Evolutionary conservation across 2,888 invertebrate species (phyloP).

Genomic region (Meghimatium bilineatum): DNA sequence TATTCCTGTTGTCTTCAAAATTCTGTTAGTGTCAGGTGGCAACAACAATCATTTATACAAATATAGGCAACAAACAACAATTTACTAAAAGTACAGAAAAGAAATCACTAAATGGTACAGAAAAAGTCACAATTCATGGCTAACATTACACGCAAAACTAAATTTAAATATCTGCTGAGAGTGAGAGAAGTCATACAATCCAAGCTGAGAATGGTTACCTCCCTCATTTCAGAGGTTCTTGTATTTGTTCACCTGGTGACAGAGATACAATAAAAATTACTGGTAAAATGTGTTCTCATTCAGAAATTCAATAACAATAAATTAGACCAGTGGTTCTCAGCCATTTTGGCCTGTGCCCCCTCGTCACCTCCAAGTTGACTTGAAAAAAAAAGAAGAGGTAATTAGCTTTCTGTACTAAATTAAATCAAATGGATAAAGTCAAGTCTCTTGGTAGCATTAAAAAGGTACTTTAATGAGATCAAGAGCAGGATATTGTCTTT

Average conservation of each 20-base stretch:
- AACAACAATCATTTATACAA: neutral
- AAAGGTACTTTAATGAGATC: too few species aligned
- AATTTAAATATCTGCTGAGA: neutral
- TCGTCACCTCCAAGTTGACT: too few species aligned
- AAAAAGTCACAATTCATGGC: neutral
- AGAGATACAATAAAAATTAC: neutral
- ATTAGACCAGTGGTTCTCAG: too few species aligned
- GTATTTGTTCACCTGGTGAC: neutral
- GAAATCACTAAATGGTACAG: neutral
- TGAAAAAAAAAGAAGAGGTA: too few species aligned
- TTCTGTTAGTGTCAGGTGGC: neutral
- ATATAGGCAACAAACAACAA: neutral
- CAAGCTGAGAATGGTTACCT: neutral
- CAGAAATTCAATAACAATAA: too few species aligned
- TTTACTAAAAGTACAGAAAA: neutral
- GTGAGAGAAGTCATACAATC: neutral
- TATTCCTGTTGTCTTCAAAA: neutral
- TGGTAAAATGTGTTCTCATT: too few species aligned
- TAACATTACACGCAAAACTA: constrained; percentile 1
- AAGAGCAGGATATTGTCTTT: too few species aligned
- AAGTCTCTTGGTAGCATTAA: too few species aligned
- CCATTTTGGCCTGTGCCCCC: too few species aligned
- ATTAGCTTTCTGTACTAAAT: too few species aligned
- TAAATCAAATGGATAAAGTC: too few species aligned
- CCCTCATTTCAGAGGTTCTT: too few species aligned